phyloP scores from a whole-genome alignment of 1,140 invertebrate genomes.

The Forficula auricularia region DNA sequence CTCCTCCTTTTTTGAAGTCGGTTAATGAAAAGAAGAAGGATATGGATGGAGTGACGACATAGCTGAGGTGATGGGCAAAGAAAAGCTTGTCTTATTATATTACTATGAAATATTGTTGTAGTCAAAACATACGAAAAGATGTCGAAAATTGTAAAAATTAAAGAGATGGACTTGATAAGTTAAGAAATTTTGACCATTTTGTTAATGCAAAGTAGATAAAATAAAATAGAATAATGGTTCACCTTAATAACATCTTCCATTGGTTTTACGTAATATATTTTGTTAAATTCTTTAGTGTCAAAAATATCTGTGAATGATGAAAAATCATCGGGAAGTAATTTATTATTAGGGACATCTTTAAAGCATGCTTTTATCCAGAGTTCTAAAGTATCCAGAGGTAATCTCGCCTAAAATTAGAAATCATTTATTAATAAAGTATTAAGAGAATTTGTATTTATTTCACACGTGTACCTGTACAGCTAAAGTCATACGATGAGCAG shows the following conservation, averaged over 20 bases:
- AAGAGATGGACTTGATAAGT: too few relatives aligned
- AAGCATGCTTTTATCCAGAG: slow-evolving; percentile 43
- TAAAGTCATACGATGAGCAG: slow-evolving; percentile 74
- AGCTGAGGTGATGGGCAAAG: not conserved
- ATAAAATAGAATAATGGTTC: slow-evolving; percentile 8
- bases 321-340: slow-evolving; percentile 39
- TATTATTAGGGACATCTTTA: slow-evolving; percentile 43
- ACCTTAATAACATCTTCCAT: slow-evolving; percentile 53
- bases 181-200: too few relatives aligned
- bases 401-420: slow-evolving; percentile 37
- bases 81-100: not conserved
- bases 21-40: too few relatives aligned
- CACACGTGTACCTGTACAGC: slow-evolving; percentile 41
- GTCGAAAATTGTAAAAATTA: slow-evolving; percentile 1
- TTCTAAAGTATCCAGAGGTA: slow-evolving; percentile 58
- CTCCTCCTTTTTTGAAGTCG: too few relatives aligned
- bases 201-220: too few relatives aligned
- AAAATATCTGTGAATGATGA: slow-evolving; percentile 31
- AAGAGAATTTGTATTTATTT: too few relatives aligned
- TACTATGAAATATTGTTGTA: not conserved
- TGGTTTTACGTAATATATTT: slow-evolving; percentile 61
- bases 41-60: too few relatives aligned
- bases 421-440: too few relatives aligned
- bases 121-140: slow-evolving; percentile 5
- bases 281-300: slow-evolving; percentile 42